Percentiles rank a stretch among this genome's conserved stretches.
Evolutionary conservation across 2,797 vertebrate genomes (phyloP).

Genomic region (Chelonia mydas): DNA sequence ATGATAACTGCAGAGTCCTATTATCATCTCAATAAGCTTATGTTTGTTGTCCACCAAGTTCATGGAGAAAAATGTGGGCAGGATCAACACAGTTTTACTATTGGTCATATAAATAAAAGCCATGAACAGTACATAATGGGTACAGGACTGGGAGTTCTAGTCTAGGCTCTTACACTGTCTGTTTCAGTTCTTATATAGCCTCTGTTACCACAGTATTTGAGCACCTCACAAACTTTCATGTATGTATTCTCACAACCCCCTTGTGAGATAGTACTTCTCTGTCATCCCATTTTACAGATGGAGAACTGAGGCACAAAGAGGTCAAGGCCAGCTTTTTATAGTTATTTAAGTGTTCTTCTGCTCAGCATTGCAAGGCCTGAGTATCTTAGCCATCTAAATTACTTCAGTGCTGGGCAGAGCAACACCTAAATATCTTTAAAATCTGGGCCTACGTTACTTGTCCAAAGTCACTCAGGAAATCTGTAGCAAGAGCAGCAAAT

Average conservation of each 20-base stretch:
- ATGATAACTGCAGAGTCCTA: too few species aligned
- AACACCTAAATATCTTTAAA: not conserved
- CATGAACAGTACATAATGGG: too few species aligned
- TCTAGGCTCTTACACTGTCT: too few species aligned
- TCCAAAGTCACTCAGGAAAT: not conserved
- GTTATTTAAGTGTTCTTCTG: not conserved
- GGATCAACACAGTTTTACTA: too few species aligned
- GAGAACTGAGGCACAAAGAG: not conserved
- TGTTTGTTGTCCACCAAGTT: not conserved
- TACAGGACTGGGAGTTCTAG: too few species aligned
- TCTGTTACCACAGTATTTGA: too few species aligned
- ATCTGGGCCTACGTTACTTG: not conserved
- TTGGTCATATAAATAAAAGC: too few species aligned
- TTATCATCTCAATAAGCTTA: not conserved
- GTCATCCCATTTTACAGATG: not conserved
- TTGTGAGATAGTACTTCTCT: not conserved
- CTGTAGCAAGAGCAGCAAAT: not conserved
- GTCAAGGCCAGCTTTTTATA: not conserved
- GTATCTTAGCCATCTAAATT: not conserved
- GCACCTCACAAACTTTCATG: not conserved
- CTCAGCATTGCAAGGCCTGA: not conserved
- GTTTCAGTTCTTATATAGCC: too few species aligned
- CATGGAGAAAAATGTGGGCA: not conserved
- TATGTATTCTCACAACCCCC: not conserved
- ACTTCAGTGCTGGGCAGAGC: not conserved